Evolutionary conservation across 2,797 vertebrate genomes (phyloP).

Genomic region (Pantherophis alleghaniensis): DNA sequence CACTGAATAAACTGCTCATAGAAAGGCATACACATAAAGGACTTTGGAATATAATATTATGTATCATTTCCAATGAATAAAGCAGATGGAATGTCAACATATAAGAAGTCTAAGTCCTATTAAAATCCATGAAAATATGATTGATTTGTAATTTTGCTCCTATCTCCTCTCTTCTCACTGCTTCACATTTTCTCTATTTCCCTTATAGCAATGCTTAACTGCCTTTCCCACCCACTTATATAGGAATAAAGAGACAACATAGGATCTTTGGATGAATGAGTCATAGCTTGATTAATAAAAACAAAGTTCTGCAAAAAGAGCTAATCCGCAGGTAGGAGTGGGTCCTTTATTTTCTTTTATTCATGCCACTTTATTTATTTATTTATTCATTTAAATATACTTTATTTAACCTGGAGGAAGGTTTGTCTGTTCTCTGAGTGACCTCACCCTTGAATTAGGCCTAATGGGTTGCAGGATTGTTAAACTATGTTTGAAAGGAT

Average conservation of each 20-base stretch:
- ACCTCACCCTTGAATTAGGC: not conserved
- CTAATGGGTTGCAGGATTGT: not conserved
- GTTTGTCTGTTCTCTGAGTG: not conserved
- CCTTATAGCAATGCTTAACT: not conserved
- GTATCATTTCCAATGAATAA: not conserved
- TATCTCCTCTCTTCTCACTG: not conserved
- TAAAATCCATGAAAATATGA: not conserved
- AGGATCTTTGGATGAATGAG: not conserved
- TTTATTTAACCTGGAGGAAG: not conserved
- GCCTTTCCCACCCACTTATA: not conserved
- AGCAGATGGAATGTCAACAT: not conserved
- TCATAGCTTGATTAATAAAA: not conserved
- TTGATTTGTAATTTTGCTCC: not conserved
- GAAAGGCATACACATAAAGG: not conserved
- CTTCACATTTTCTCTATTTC: not conserved
- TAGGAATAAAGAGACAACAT: not conserved
- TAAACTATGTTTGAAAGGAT: not conserved
- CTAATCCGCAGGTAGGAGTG: too few relatives aligned
- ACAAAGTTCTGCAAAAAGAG: not conserved
- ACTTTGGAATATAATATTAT: not conserved
- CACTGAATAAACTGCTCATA: not conserved
- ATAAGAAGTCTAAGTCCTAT: accelerated
- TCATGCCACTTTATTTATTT: not conserved
- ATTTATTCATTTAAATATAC: not conserved
- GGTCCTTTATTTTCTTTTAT: too few relatives aligned